A percentile compares a stretch with the other conserved stretches of the same genome.
Evolutionary conservation across 2,888 invertebrate genomes (phyloP).

Genomic region (Hydroisotoma schaefferi): DNA sequence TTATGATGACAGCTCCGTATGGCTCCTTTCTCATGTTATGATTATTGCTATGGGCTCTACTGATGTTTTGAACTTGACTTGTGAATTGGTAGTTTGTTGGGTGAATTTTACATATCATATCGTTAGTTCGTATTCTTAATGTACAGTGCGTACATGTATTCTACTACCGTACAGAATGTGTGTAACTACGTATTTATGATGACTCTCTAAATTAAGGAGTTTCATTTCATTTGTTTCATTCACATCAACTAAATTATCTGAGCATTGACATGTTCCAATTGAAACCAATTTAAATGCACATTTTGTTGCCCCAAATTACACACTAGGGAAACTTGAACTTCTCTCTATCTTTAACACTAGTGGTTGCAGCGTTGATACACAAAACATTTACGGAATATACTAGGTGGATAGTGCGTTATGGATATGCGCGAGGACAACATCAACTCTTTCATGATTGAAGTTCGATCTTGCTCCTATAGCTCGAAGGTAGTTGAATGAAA

Average conservation of each 20-base stretch:
- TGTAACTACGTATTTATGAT: background rate
- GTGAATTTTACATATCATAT: background rate
- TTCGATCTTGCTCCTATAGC: too few species aligned
- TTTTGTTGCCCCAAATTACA: conserved; percentile 40
- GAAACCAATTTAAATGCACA: conserved; percentile 44
- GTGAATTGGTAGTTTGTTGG: background rate
- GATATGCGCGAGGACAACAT: too few species aligned
- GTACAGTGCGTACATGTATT: background rate
- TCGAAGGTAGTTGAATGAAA: too few species aligned
- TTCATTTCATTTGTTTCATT: conserved; percentile 8
- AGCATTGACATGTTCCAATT: conserved; percentile 31
- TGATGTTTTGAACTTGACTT: conserved; percentile 6
- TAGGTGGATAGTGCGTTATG: too few species aligned
- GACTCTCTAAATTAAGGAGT: background rate
- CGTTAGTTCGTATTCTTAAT: too few species aligned
- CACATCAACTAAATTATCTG: conserved; percentile 15
- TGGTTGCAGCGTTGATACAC: too few species aligned
- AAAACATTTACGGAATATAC: too few species aligned
- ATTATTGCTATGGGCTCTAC: conserved; percentile 9
- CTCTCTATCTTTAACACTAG: too few species aligned
- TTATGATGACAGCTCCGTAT: conserved; percentile 18
- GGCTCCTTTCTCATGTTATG: conserved; percentile 8
- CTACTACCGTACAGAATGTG: background rate
- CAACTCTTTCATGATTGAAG: too few species aligned
- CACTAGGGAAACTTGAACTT: conserved; percentile 4